Evolutionary conservation across 2,888 invertebrate species (phyloP).

Genomic region (Dromius quadrimaculatus): DNA sequence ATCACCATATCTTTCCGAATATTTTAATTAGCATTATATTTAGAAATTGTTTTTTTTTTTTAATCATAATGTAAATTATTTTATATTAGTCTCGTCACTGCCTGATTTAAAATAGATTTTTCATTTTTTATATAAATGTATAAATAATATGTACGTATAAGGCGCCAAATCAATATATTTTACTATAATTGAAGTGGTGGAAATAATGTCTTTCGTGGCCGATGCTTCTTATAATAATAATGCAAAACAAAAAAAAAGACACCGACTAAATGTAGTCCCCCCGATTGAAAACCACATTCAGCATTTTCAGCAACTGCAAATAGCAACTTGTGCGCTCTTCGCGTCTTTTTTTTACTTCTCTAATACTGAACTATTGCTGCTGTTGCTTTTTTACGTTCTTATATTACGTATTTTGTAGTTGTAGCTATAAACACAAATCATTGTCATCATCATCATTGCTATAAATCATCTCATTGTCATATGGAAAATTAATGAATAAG

Average conservation of each 20-base stretch:
- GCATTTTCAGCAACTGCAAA: constrained; percentile 5
- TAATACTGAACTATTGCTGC: background rate
- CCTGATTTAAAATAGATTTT: constrained; percentile 43
- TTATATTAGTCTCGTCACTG: constrained; percentile 49
- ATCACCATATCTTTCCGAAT: constrained; percentile 17
- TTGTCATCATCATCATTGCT: constrained; percentile 26
- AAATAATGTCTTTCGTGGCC: constrained; percentile 44
- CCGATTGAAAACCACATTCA: too few species aligned
- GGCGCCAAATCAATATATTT: constrained; percentile 48
- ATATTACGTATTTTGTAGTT: constrained; percentile 2
- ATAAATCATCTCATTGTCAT: constrained; percentile 34
- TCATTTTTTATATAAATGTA: constrained; percentile 39
- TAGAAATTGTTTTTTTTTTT: constrained; percentile 18
- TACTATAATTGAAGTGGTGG: constrained; percentile 44
- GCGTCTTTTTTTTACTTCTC: constrained; percentile 17
- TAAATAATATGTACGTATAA: constrained; percentile 40
- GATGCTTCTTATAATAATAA: constrained; percentile 43
- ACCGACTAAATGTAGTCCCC: constrained; percentile 1
- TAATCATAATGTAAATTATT: constrained; percentile 23
- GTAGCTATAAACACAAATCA: constrained; percentile 25
- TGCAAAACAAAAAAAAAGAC: constrained; percentile 13
- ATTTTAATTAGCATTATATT: constrained; percentile 24
- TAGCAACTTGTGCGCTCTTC: constrained; percentile 13
- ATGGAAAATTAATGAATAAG: constrained; percentile 39
- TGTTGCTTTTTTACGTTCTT: constrained; percentile 23